Conservation (phyloP, 2,113 vertebrate species). For the Anolis carolinensis region DNA sequence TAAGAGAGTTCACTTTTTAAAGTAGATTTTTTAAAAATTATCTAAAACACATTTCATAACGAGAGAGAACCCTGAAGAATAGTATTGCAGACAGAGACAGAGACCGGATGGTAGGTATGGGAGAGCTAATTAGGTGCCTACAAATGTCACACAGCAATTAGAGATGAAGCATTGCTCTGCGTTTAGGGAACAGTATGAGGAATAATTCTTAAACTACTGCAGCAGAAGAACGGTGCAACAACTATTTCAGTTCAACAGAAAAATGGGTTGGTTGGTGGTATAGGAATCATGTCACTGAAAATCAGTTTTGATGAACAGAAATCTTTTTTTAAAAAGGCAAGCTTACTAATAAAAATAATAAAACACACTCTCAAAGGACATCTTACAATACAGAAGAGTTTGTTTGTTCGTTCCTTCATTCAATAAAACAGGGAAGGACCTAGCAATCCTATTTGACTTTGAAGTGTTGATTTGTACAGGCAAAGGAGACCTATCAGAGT, state of each 20-base stretch:
- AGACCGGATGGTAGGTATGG: background rate
- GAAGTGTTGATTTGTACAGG: background rate
- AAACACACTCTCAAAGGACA: background rate
- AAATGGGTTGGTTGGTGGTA: background rate
- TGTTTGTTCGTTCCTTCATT: too few relatives aligned
- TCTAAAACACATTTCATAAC: conserved; percentile 12
- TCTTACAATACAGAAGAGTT: too few relatives aligned
- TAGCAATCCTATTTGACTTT: background rate
- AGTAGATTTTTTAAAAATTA: background rate
- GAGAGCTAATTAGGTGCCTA: background rate
- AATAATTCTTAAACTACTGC: background rate
- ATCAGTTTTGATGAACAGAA: too few relatives aligned
- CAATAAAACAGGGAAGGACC: too few relatives aligned
- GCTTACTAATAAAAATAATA: background rate
- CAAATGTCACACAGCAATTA: conserved; percentile 14
- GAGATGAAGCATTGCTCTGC: conserved; percentile 17
- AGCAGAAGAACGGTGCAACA: background rate
- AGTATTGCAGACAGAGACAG: conserved; percentile 20
- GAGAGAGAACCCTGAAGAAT: conserved; percentile 6
- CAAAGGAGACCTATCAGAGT: background rate
- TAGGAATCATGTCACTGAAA: too few relatives aligned
- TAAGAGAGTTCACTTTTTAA: conserved; percentile 17
- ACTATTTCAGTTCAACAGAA: background rate
- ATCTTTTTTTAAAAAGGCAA: background rate
- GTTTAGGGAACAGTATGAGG: background rate